Base-by-base conservation (phyloP, 2,113 vertebrate genomes). In the Coracopsis vasa region DNA sequence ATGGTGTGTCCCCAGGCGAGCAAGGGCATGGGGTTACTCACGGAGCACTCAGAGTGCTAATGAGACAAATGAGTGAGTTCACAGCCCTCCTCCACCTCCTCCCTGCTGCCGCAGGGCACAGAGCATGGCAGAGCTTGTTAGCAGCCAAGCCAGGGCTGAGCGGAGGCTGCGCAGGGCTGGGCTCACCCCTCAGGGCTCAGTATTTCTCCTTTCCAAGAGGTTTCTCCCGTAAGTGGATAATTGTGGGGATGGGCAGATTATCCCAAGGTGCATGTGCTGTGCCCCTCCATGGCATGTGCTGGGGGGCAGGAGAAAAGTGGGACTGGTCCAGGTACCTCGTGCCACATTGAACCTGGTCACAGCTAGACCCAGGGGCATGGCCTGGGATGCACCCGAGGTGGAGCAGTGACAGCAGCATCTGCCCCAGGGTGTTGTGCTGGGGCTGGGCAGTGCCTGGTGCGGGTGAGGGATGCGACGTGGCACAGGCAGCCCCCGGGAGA, bases 141-240 rank as follows among this genome's bases (percentile, higher is more conserved):
- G 74, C 75, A 95, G 86, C 69, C 29, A 24, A 80, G 62, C 54
- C 80, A 42, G 24, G 0, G 4, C 11, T 25, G 21, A 83, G 65
- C 7, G 1, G 54, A 62, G 80, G 58, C 83, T 80, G 80, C 0
- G 0, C 50, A 62, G 90, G 94, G 95, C 71, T 67, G 81, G 35
- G 51, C 77, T 94, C 61, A 54, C 42, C 90, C 89, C 84, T 79
- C 19, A 17, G 89, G 93, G 81, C 62, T 86, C 88, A 77, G 94
- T 86, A 78, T 96, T 78, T 80, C 86, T 95, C 28, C 53, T 54
- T 92, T 90, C 69, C 88, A 51, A 79, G 88, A 91, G 88, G 50
- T 87, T 91, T 94, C 77, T 94, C 79, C 48, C 16, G 6, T 96
- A 96, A 96, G 16, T 92, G 94, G 96, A 45, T 96, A 94, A 95